A percentile compares a stretch with the other conserved stretches of the same genome.
Conservation (phyloP, 2,113 vertebrate species). For the Scatophagus argus region DNA sequence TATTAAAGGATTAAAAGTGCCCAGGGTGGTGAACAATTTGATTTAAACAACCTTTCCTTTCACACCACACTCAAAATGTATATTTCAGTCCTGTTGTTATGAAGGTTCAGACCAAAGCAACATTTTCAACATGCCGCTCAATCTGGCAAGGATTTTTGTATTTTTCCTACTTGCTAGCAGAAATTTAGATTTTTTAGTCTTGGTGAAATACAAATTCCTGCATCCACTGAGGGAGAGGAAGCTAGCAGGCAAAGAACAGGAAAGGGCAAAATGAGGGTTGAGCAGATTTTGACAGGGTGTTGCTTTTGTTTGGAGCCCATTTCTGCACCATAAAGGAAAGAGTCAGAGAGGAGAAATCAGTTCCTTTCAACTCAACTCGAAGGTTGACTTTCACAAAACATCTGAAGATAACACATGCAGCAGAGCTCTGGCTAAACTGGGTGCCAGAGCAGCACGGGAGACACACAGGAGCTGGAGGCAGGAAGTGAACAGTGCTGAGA, state of each 20-base stretch:
- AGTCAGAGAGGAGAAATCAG: conserved; percentile 9
- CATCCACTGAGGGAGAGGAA: background rate
- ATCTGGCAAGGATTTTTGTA: background rate
- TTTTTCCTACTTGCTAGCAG: background rate
- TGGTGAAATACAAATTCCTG: background rate
- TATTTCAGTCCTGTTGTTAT: background rate
- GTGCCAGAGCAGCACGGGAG: conserved; percentile 4
- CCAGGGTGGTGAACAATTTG: background rate
- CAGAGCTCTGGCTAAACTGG: conserved; percentile 10
- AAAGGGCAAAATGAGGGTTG: background rate
- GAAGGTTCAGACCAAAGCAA: background rate
- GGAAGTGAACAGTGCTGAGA: background rate
- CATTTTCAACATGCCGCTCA: background rate
- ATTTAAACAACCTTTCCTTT: conserved; percentile 5
- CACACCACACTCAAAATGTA: background rate
- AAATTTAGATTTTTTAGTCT: conserved; percentile 3
- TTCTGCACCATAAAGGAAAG: conserved; percentile 11
- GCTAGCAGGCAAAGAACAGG: background rate
- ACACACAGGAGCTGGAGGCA: conserved; percentile 20
- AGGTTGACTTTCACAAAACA: conserved; percentile 57
- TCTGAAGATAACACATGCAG: conserved; percentile 51
- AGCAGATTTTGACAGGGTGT: conserved; percentile 4
- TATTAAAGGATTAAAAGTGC: background rate
- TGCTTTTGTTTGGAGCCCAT: conserved; percentile 27
- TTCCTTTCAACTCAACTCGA: conserved; percentile 48